Conservation (phyloP, 2,888 invertebrate species). For the Drosophila colorata region DNA sequence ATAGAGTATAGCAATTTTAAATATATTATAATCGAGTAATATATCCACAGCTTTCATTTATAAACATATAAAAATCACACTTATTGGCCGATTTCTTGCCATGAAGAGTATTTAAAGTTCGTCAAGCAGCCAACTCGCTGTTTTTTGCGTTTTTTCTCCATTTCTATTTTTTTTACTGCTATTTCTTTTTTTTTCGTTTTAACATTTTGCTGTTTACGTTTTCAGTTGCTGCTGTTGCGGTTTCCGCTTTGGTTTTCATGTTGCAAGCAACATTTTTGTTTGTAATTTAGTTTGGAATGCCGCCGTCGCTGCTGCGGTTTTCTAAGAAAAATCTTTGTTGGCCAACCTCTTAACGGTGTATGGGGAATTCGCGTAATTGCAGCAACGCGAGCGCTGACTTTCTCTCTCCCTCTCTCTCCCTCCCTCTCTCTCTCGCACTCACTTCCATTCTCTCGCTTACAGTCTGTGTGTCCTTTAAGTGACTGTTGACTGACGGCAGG, state of each 20-base stretch:
- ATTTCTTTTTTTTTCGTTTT: conserved; percentile 6
- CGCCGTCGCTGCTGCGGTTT: conserved; percentile 55
- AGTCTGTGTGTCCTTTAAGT: conserved; percentile 30
- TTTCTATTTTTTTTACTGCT: background rate
- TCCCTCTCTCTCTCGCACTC: background rate
- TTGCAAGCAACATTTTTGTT: conserved; percentile 77
- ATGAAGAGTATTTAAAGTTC: background rate
- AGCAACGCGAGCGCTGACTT: conserved; percentile 27
- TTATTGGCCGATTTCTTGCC: too few relatives aligned
- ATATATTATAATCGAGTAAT: background rate
- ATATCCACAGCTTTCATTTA: too few relatives aligned
- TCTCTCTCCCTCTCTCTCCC: background rate
- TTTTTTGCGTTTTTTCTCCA: background rate
- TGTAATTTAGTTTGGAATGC: conserved; percentile 80
- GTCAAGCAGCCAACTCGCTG: background rate
- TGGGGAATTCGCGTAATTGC: conserved; percentile 64
- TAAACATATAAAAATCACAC: too few relatives aligned
- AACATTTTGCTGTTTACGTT: conserved; percentile 65
- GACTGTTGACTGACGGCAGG: conserved; percentile 59
- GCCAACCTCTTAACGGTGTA: conserved; percentile 62
- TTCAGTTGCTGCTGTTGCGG: conserved; percentile 74
- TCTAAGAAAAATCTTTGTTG: conserved; percentile 78
- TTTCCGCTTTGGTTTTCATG: conserved; percentile 71
- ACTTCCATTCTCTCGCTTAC: background rate
- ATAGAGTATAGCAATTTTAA: too few relatives aligned